Base-by-base conservation (phyloP, 2,113 vertebrate genomes). In the Xyliphius kryptos region DNA sequence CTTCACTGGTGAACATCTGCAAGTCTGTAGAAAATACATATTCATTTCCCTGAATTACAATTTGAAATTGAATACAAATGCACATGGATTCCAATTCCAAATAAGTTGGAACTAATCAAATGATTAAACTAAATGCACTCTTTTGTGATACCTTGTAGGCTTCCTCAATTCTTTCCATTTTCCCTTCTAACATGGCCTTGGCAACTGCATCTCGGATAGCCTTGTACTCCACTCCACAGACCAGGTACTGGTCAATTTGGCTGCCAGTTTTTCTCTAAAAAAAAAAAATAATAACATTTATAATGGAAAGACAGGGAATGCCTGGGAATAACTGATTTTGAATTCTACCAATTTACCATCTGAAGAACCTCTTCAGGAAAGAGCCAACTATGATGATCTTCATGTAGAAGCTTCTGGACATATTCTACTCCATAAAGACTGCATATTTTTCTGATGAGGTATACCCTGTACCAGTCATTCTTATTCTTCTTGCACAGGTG, bases 401-500 rank as follows among this genome's bases (percentile, higher is more conserved):
- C 19, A 21, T 75, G 72, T 36, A 84, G 81, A 40, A 92, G 76
- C 38, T 78, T 83, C 81, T 89, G 87, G 64, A 90, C 86, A 52
- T 86, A 91, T 10, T 91, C 91, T 62, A 94, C 75, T 2, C 94
- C 94, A 0, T 74, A 52, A 26, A 81, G 88, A 71, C 79, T 87
- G 46, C 83, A 71, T 1, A 92, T 82, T 63, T 84, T 94, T 47
- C 95, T 83, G 47, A 94, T 77, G 53, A 97, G 82, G 79, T 92
- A 98, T 62, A 98, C 82, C 0, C 77, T 67, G 70, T 89, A 87
- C 94, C 95, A 98, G 76, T 90, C 79, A 0, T 95, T 94, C 11
- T 41, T 26, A 41, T 71, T 32, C 0, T 0, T 59, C 3, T 3
- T 6, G n/a, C 90, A 93, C 67, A 98, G 79, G 6, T 1, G 2